These are phyloP conservation scores for Lasioglossum baleicum DNA, from an alignment of 1,140 invertebrate genomes.

Conservation along the genomic window DNA sequence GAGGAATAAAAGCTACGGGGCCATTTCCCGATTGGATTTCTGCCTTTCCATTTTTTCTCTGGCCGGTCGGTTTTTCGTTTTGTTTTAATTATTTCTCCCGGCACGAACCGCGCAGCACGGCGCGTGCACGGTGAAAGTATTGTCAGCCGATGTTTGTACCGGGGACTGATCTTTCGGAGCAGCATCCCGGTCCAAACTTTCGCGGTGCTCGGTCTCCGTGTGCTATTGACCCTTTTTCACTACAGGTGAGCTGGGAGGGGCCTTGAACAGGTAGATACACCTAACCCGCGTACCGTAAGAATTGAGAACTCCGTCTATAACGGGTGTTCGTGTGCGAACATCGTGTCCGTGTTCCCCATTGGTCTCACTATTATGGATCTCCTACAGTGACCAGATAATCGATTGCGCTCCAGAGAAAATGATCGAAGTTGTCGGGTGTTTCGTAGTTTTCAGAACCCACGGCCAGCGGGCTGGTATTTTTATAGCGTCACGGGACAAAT, in stretches of 20 bases:
- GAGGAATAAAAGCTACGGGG: too few relatives aligned
- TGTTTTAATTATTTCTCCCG: conserved; percentile 51
- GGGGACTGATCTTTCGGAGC: conserved; percentile 8
- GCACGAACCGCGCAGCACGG: not conserved
- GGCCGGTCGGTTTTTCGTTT: not conserved
- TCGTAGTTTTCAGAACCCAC: too few relatives aligned
- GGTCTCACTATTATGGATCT: too few relatives aligned
- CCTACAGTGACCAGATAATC: too few relatives aligned
- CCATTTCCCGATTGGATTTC: conserved; percentile 50
- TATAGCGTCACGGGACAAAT: not conserved
- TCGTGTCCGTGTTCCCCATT: too few relatives aligned
- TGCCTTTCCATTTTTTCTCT: not conserved
- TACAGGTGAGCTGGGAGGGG: conserved; percentile 69
- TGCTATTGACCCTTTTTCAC: conserved; percentile 74
- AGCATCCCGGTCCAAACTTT: conserved; percentile 61
- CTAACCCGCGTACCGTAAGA: conserved; percentile 67
- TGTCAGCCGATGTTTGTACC: conserved; percentile 22
- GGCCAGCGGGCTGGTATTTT: conserved; percentile 3
- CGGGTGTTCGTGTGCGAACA: conserved; percentile 47
- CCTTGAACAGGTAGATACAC: conserved; percentile 69
- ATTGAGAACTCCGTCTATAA: conserved; percentile 50
- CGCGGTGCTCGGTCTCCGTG: conserved; percentile 46
- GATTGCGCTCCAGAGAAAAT: too few relatives aligned
- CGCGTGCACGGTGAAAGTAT: conserved; percentile 33
- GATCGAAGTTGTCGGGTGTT: too few relatives aligned